Conservation (phyloP, 2,797 vertebrate genomes). For the Austrolebias charrua region DNA sequence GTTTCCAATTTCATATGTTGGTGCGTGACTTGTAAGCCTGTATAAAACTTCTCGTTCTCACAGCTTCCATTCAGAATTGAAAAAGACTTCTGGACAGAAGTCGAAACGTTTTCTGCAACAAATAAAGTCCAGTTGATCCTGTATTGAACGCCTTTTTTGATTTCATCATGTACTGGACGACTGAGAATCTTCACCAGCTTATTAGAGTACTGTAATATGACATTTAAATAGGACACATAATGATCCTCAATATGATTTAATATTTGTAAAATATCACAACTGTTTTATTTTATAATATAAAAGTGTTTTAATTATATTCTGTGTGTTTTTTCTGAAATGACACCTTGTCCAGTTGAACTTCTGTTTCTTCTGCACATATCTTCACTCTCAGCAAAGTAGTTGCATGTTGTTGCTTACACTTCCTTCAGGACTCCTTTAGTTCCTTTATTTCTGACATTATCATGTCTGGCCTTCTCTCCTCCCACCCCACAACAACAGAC, state of each 20-base stretch:
- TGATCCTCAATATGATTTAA: constrained; percentile 14
- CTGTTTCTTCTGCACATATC: background rate
- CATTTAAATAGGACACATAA: constrained; percentile 28
- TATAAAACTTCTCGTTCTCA: too few relatives aligned
- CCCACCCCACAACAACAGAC: constrained; percentile 74
- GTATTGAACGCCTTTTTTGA: too few relatives aligned
- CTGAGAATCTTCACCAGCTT: too few relatives aligned
- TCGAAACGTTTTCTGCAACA: too few relatives aligned
- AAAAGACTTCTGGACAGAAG: too few relatives aligned
- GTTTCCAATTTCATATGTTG: too few relatives aligned
- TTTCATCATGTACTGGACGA: too few relatives aligned
- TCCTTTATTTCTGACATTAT: constrained; percentile 10
- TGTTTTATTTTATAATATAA: background rate
- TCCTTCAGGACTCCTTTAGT: background rate
- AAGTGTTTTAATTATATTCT: background rate
- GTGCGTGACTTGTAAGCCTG: too few relatives aligned
- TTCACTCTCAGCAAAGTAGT: background rate
- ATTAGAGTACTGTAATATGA: too few relatives aligned
- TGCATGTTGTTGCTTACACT: background rate
- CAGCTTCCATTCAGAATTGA: too few relatives aligned
- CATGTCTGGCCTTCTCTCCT: background rate
- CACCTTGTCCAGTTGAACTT: background rate
- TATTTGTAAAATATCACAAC: too few relatives aligned
- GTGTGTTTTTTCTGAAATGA: constrained; percentile 19
- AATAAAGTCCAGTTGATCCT: too few relatives aligned